These are phyloP conservation scores for Synergus laeviventris DNA, from an alignment of 2,888 invertebrate species.

Conservation along the genomic window DNA sequence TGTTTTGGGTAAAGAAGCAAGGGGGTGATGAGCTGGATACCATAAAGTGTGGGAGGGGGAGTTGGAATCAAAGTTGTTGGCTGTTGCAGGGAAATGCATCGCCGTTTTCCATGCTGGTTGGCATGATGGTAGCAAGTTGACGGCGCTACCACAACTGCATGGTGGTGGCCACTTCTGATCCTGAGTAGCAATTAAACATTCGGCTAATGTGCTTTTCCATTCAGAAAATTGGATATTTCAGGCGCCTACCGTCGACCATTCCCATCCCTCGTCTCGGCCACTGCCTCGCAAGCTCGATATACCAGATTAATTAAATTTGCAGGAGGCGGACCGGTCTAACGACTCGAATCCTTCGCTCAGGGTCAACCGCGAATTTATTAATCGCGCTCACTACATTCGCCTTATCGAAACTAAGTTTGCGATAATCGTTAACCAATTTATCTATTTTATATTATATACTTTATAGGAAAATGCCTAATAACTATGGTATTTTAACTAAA, in stretches of 20 bases:
- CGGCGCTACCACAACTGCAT: conserved; percentile 49
- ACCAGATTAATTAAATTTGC: conserved; percentile 69
- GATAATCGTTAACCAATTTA: background rate
- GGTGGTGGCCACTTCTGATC: conserved; percentile 63
- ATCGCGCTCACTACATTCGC: conserved; percentile 54
- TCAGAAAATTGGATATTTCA: conserved; percentile 73
- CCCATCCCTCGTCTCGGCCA: conserved; percentile 50
- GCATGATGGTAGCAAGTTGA: conserved; percentile 43
- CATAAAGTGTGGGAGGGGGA: conserved; percentile 43
- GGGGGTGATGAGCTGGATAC: conserved; percentile 29
- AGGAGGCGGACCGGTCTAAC: conserved; percentile 50
- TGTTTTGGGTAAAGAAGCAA: conserved; percentile 1
- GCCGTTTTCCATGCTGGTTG: conserved; percentile 47
- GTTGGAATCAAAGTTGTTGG: conserved; percentile 56
- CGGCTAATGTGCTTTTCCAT: conserved; percentile 72
- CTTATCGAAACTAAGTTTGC: background rate
- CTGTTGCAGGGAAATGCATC: conserved; percentile 60
- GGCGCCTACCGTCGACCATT: conserved; percentile 52
- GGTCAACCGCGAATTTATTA: conserved; percentile 64
- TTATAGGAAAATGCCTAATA: background rate
- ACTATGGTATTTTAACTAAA: no score
- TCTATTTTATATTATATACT: background rate
- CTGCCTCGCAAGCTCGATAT: conserved; percentile 61
- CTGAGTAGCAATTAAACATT: conserved; percentile 72
- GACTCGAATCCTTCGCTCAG: conserved; percentile 54